A percentile compares a stretch with the other conserved stretches of the same genome.
Conservation (phyloP, 23 tunicate species). For the Halocynthia aurantium region DNA sequence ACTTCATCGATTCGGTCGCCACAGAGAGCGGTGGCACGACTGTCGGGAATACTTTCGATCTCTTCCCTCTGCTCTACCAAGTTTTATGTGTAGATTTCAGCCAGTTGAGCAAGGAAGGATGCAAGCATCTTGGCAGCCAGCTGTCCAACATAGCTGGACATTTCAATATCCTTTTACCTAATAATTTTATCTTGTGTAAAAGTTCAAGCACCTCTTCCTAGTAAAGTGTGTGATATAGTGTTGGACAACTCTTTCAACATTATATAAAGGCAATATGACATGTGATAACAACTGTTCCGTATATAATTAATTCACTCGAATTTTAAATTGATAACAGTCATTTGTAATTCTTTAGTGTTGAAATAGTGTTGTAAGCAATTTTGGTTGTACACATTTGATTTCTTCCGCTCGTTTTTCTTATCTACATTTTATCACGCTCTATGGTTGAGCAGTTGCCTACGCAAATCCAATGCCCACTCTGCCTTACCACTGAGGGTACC, state of each 20-base stretch:
- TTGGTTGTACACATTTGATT: neutral
- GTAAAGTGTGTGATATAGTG: too few relatives aligned
- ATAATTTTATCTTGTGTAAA: too few relatives aligned
- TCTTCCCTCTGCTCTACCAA: constrained; percentile 49
- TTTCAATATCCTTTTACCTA: constrained; percentile 60
- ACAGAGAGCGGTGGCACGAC: constrained; percentile 18
- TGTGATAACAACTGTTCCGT: too few relatives aligned
- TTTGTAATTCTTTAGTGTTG: neutral
- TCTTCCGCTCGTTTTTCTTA: constrained; percentile 5
- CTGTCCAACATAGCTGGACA: constrained; percentile 51
- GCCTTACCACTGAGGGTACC: constrained; percentile 32
- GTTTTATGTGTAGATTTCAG: constrained; percentile 57
- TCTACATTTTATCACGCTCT: constrained; percentile 28
- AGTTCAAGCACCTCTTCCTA: too few relatives aligned
- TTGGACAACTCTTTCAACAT: too few relatives aligned
- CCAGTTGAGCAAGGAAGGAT: constrained; percentile 48
- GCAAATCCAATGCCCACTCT: constrained; percentile 59
- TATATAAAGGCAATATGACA: too few relatives aligned
- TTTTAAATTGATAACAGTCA: neutral
- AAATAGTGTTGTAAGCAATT: neutral
- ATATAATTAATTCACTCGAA: too few relatives aligned
- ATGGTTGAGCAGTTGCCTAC: constrained; percentile 81
- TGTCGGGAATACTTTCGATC: constrained; percentile 31
- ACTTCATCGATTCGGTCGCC: constrained; percentile 21
- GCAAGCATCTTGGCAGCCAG: constrained; percentile 45